Conservation (phyloP, 2,888 invertebrate genomes). For the Lumbricus terrestris region DNA sequence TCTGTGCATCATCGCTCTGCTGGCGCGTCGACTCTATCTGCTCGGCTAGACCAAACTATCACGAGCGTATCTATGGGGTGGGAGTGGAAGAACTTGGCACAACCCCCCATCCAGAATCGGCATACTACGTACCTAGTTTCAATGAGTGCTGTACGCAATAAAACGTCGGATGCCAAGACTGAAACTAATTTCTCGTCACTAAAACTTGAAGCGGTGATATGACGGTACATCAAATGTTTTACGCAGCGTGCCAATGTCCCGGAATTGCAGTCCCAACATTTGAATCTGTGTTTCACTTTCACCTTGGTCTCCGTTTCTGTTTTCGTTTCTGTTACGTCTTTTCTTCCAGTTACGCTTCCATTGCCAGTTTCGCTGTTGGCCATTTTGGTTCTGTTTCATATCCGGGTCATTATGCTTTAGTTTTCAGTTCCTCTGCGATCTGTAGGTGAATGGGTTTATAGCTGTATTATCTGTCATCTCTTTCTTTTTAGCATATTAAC, state of each 20-base stretch:
- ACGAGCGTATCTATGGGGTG: too few species aligned
- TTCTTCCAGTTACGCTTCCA: too few species aligned
- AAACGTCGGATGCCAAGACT: neutral
- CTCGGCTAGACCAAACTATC: neutral
- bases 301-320: neutral
- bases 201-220: neutral
- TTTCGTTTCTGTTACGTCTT: neutral
- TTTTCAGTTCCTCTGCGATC: neutral
- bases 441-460: neutral
- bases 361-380: neutral
- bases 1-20: constrained; percentile 22
- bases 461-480: neutral
- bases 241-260: neutral
- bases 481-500: too few species aligned
- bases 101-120: too few species aligned
- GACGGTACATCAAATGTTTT: neutral
- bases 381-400: neutral
- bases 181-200: neutral
- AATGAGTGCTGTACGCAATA: neutral
- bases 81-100: neutral
- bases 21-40: constrained; percentile 22
- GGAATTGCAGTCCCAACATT: neutral
- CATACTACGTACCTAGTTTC: neutral
- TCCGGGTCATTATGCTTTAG: neutral
- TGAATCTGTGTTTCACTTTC: neutral